Percentiles rank a stretch among this genome's conserved stretches.
Conservation (phyloP, 2,888 invertebrate genomes). For the Cryptops parisi region DNA sequence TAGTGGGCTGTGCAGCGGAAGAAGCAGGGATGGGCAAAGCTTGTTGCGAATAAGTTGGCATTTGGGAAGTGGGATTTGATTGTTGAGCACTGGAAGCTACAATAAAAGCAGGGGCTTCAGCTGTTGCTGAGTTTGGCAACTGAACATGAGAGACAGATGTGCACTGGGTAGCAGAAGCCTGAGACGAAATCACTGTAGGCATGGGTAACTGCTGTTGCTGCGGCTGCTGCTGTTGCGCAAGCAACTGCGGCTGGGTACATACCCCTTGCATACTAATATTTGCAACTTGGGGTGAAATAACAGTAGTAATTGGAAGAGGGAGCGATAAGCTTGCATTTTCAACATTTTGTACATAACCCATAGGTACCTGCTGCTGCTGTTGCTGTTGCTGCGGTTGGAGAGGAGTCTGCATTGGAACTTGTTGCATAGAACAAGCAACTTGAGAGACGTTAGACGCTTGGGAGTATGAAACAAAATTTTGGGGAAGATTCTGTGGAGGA, state of each 20-base stretch:
- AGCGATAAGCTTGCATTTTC: background rate
- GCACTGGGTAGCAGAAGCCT: background rate
- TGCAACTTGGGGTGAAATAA: background rate
- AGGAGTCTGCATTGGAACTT: background rate
- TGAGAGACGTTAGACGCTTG: background rate
- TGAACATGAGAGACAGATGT: background rate
- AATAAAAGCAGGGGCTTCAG: background rate
- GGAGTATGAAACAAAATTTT: background rate
- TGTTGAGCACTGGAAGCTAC: background rate
- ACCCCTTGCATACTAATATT: background rate
- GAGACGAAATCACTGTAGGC: background rate
- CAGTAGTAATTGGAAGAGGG: background rate
- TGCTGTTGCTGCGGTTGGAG: background rate
- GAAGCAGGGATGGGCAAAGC: background rate
- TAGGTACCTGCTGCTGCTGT: background rate
- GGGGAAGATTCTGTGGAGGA: background rate
- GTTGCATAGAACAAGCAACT: background rate
- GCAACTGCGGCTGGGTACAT: background rate
- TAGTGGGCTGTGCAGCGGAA: background rate
- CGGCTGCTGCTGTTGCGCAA: background rate
- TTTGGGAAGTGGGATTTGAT: background rate
- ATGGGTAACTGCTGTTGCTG: background rate
- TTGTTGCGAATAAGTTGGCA: background rate
- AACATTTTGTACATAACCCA: background rate
- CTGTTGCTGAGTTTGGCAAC: background rate